A percentile compares a stretch with the other conserved stretches of the same genome.
Evolutionary conservation across 2,113 vertebrate genomes (phyloP).

Genomic region (Otolemur garnettii): DNA sequence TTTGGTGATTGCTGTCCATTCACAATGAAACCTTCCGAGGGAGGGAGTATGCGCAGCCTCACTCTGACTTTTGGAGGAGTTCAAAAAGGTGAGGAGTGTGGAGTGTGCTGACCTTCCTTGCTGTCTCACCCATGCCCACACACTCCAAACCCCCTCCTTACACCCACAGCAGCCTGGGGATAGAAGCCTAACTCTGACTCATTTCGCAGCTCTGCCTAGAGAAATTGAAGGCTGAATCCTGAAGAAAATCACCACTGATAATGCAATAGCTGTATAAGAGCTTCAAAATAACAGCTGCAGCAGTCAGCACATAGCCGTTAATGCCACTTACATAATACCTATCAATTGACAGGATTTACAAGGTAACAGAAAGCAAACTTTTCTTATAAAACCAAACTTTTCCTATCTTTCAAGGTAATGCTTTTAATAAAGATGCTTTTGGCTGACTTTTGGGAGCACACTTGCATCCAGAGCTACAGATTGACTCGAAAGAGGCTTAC

Average conservation of each 20-base stretch:
- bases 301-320: background rate
- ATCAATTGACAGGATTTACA: slow-evolving; percentile 64
- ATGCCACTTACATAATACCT: background rate
- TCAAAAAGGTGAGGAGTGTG: background rate
- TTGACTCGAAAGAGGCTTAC: background rate
- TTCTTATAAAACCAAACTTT: slow-evolving; percentile 11
- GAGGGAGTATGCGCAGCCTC: background rate
- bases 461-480: background rate
- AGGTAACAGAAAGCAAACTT: slow-evolving; percentile 60
- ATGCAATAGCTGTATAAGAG: slow-evolving; percentile 18
- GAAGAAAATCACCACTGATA: slow-evolving; percentile 58
- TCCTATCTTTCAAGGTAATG: slow-evolving; percentile 31
- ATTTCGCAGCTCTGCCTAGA: background rate
- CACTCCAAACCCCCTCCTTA: accelerated
- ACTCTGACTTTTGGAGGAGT: background rate
- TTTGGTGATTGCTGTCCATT: background rate
- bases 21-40: background rate
- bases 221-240: slow-evolving; percentile 6
- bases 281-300: slow-evolving; percentile 5
- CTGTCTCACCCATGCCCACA: accelerated
- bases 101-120: background rate
- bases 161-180: background rate
- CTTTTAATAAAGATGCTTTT: slow-evolving; percentile 24
- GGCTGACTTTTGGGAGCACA: background rate
- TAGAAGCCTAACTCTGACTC: background rate